Percentiles rank a stretch among this genome's conserved stretches.
phyloP scores from a whole-genome alignment of 2,797 vertebrate genomes.

The Rhinella marina region DNA sequence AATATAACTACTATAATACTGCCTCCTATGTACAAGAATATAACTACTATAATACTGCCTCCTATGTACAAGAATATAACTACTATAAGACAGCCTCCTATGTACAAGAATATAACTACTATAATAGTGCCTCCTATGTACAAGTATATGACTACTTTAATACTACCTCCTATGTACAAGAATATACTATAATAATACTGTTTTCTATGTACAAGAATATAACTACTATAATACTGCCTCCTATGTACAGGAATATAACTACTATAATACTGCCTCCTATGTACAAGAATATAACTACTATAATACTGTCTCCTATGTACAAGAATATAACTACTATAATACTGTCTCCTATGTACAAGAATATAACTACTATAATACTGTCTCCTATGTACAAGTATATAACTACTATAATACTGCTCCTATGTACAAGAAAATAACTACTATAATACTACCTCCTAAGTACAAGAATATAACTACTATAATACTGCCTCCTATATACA shows the following conservation, averaged over 20 bases:
- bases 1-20: slow-evolving; percentile 1
- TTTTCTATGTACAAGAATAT: not conserved
- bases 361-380: slow-evolving; percentile 8
- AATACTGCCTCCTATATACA: not conserved
- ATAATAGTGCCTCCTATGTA: not conserved
- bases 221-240: not conserved
- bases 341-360: not conserved
- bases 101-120: not conserved
- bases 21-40: not conserved
- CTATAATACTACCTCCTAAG: not conserved
- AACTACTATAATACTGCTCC: not conserved
- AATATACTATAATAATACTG: slow-evolving; percentile 1
- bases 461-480: not conserved
- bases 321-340: slow-evolving; percentile 1
- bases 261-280: not conserved
- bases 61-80: not conserved
- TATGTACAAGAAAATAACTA: slow-evolving; percentile 11
- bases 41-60: not conserved
- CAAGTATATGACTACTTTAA: not conserved
- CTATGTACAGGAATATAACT: not conserved
- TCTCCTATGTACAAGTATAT: not conserved
- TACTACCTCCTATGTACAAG: not conserved
- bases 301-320: not conserved
- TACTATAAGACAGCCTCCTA: not conserved
- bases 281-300: too few relatives aligned